Percentiles rank a stretch among this genome's conserved stretches.
phyloP scores from a whole-genome alignment of 2,113 vertebrate genomes.

The Sturnira hondurensis region DNA sequence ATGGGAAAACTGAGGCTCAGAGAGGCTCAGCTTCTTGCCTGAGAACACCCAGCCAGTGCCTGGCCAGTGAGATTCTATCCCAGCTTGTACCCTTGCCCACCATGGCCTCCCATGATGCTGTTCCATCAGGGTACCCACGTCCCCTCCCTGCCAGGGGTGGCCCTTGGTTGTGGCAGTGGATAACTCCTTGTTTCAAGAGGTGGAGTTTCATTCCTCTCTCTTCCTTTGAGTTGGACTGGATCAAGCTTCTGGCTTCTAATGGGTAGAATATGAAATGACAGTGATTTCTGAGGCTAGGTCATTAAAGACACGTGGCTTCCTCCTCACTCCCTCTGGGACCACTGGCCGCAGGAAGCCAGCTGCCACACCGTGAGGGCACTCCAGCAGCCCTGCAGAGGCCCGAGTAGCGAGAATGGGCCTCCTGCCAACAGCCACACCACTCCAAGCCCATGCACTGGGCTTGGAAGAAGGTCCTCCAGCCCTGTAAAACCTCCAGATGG shows the following conservation, averaged over 20 bases:
- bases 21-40: background rate
- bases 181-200: background rate
- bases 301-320: background rate
- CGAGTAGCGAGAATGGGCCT: rapidly evolving
- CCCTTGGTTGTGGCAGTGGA: background rate
- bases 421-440: background rate
- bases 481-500: background rate
- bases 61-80: background rate
- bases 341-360: background rate
- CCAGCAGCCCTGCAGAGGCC: background rate
- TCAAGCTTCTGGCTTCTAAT: background rate
- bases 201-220: background rate
- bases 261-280: background rate
- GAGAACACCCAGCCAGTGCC: background rate
- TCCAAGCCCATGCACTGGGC: too few relatives aligned
- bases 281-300: background rate
- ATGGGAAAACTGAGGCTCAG: background rate
- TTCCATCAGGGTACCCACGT: background rate
- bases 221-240: background rate
- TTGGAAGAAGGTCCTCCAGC: background rate
- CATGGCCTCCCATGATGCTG: background rate
- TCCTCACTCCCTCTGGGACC: background rate
- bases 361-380: background rate
- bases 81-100: background rate
- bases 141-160: background rate